These are phyloP conservation scores for Nasonia longicornis DNA, from an alignment of 1,140 invertebrate genomes.

Conservation along the genomic window DNA sequence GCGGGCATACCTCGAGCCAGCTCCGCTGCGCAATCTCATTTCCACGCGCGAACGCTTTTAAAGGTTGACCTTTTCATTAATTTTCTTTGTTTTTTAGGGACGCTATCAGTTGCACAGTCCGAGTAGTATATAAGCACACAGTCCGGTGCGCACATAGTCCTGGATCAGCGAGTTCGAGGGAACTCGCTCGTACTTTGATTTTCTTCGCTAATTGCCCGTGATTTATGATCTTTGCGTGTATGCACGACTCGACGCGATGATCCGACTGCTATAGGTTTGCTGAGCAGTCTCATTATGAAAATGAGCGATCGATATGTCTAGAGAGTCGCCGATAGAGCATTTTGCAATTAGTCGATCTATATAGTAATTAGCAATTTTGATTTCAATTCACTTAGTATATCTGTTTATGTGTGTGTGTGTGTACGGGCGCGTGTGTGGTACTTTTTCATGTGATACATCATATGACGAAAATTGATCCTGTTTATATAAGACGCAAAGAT, in stretches of 20 bases:
- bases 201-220: neutral
- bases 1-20: neutral
- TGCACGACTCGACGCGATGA: neutral
- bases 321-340: too few relatives aligned
- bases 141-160: too few relatives aligned
- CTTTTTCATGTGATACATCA: too few relatives aligned
- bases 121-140: neutral
- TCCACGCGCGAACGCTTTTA: conserved; percentile 21
- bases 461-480: too few relatives aligned
- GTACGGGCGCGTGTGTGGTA: too few relatives aligned
- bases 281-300: neutral
- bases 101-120: neutral
- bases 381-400: too few relatives aligned
- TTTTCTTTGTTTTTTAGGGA: neutral
- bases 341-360: too few relatives aligned
- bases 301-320: too few relatives aligned
- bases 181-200: neutral
- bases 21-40: conserved; percentile 4
- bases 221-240: neutral
- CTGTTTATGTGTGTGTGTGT: too few relatives aligned
- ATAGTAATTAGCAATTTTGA: too few relatives aligned
- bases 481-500: too few relatives aligned
- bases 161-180: too few relatives aligned
- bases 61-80: conserved; percentile 1
- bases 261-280: neutral